Evolutionary conservation across 2,113 vertebrate genomes (phyloP), one percentile per base, ranked within the genome.

Genomic region (Microtus oregoni): DNA sequence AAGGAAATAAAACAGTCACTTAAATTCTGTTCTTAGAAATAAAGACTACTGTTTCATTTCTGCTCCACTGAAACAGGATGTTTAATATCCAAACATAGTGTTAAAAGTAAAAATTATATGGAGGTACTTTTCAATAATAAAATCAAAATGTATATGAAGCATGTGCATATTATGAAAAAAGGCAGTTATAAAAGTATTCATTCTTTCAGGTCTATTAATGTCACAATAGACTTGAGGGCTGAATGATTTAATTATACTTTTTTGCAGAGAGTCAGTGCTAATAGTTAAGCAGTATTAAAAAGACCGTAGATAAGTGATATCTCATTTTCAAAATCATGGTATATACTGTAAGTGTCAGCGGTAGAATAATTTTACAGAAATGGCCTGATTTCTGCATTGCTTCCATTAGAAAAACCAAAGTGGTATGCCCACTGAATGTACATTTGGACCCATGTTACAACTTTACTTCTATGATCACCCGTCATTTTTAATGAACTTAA

Each of bases 351-450:
- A 94, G 44, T 90, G 67, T 97, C 67, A 91, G 52, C 77, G 95
- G 35, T 28, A 82, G 90, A 94, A 38, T 96, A 95, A 95, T 94
- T 90, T 97, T 81, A 68, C 65, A 90, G 70, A 96, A 96, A 96
- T 67, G n/a, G 12, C 95, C 65, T 96, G 52, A 91, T 91, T 94
- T 92, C 44, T 70, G 35, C 73, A 92, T 68, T 88, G 77, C n/a
- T 97, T 93, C 28, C 52, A 67, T 83, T 96, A 70, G 89, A 20
- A 95, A 77, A 96, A 92, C 7, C 52, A 90, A 47, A 94, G 20
- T 67, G 85, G 3, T 94, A 20, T 94, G 95, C 81, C 77, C 28
- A 44, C 73, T 52, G 52, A 95, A 97, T 92, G 91, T 86, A 87
- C 78, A 94, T 95, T 96, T 70, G 55, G 28, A 32, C 61, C 38